These are phyloP conservation scores for Carabus problematicus DNA, from an alignment of 2,888 invertebrate genomes.

Conservation along the genomic window DNA sequence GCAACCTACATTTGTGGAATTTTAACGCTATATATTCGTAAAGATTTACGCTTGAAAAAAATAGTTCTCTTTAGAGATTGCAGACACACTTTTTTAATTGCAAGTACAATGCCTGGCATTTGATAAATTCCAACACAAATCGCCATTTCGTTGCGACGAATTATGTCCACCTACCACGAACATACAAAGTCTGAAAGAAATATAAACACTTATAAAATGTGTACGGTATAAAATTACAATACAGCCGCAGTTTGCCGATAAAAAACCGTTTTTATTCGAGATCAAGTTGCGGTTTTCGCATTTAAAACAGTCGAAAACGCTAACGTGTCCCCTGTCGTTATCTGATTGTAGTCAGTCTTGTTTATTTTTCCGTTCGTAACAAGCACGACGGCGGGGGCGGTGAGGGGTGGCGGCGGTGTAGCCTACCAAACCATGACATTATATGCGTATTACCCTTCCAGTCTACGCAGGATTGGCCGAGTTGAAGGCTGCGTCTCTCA, in stretches of 20 bases:
- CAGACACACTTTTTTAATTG: no score
- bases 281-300: constrained; percentile 23
- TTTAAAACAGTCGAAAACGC: constrained; percentile 3
- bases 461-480: no score
- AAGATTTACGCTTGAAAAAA: not conserved
- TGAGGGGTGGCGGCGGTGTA: no score
- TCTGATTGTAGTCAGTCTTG: not conserved
- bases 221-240: no score
- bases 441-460: no score
- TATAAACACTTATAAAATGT: constrained; percentile 7
- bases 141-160: constrained; percentile 12
- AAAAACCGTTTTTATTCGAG: constrained; percentile 19
- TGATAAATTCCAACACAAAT: constrained; percentile 14
- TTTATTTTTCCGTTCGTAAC: no score
- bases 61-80: not conserved
- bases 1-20: not conserved
- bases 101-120: constrained; percentile 14
- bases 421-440: no score
- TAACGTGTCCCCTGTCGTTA: not conserved
- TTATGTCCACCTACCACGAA: constrained; percentile 23
- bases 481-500: no score
- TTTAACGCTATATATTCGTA: no score
- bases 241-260: not conserved
- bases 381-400: no score
- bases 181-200: not conserved